A percentile compares a stretch with the other conserved stretches of the same genome.
phyloP scores from a whole-genome alignment of 1,140 invertebrate genomes.

The Orussus abietinus region DNA sequence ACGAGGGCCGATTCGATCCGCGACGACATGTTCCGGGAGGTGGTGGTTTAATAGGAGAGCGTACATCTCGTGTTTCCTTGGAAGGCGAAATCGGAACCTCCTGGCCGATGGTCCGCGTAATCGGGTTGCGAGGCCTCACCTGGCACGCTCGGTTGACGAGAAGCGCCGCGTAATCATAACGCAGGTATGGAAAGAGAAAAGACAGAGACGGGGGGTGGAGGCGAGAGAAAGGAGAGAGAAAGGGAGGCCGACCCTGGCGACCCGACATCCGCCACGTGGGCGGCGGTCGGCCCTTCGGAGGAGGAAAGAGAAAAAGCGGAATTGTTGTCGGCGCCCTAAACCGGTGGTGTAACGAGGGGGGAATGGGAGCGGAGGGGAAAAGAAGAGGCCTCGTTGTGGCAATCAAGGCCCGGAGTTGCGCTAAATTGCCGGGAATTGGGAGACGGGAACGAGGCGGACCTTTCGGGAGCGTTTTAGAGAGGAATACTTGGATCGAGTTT shows the following conservation, averaged over 20 bases:
- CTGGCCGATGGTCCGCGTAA: constrained; percentile 4
- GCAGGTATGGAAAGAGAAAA: not conserved
- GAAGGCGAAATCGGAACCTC: not conserved
- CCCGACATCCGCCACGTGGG: constrained; percentile 31
- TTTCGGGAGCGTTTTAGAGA: too few species aligned
- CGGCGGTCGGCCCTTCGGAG: constrained; percentile 10
- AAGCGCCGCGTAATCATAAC: not conserved
- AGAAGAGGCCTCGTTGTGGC: constrained; percentile 19
- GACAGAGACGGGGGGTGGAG: constrained; percentile 7
- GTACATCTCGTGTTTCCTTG: constrained; percentile 4
- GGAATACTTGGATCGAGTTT: too few species aligned
- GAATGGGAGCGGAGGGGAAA: constrained; percentile 6
- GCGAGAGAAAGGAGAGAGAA: constrained; percentile 18
- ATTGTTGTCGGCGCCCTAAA: not conserved
- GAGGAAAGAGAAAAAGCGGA: too few species aligned
- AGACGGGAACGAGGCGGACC: too few species aligned
- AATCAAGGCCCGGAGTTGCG: constrained; percentile 22
- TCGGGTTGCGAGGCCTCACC: too few species aligned
- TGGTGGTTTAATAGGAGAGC: too few species aligned
- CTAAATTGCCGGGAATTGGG: constrained; percentile 27
- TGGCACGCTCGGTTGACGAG: too few species aligned
- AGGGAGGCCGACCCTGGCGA: constrained; percentile 27
- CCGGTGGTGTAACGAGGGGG: constrained; percentile 9
- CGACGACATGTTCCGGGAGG: too few species aligned
- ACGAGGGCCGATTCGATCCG: too few species aligned